Base-by-base conservation (phyloP, 2,113 vertebrate genomes). In the Dryoscopus gambensis region DNA sequence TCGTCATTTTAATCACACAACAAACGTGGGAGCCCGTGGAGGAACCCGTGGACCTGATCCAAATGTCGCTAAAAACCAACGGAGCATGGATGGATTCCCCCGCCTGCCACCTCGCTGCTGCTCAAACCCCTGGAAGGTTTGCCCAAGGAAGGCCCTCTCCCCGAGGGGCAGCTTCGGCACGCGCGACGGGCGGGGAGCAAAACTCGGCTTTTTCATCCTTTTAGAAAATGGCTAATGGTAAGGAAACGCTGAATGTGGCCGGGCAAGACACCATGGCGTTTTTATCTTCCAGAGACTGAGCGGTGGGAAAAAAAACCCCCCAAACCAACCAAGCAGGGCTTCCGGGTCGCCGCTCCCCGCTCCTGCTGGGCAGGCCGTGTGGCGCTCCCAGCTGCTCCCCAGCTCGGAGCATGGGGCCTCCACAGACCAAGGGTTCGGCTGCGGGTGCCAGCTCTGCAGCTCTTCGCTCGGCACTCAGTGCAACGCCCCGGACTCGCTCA, bases 101-200 rank as follows among this genome's bases (percentile, higher is more conserved):
- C 35, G 52, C 21, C 60, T 70, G 56, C 64, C 60, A 15, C 62
- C 87, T 96, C 76, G 3, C 68, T 37, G 86, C 37, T 49, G 33
- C 39, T 87, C 92, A 30, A 52, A 42, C 76, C 62, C 76, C 37
- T 5, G n/a, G 53, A 76, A 27, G 3, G 31, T 40, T 77, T 46
- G 44, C 65, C 31, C 57, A 11, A 16, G 55, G 62, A 47, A 84
- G 42, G 62, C 35, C 88, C 55, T n/a, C 60, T 69, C 21, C 35
- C n/a, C 1, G 1, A 1, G 35, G 6, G 25, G 12, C 40, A 35
- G 44, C 23, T 39, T 39, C 28, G 15, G 7, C 5, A 1, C 0
- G 2, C 49, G 8, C 1, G 0, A n/a, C 3, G 25, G 25, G 39
- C 2, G 0, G 6, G 30, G 37, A 57, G 46, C n/a, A 42, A 50